Conservation (phyloP, 2,113 vertebrate genomes). For the Melanostigma gelatinosum region DNA sequence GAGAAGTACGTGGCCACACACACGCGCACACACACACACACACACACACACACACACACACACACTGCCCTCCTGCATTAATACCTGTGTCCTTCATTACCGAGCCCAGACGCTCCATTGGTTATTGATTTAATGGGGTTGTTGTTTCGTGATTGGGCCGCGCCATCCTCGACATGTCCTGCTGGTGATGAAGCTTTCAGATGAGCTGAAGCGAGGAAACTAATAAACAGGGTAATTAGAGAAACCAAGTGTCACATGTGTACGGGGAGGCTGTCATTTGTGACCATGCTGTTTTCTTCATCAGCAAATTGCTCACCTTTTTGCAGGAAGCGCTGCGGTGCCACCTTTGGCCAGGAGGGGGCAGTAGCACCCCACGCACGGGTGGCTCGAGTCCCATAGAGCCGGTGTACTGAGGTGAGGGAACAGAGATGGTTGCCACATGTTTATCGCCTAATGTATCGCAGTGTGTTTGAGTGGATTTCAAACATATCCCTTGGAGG, state of each 20-base stretch:
- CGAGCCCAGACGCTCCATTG: conserved; percentile 50
- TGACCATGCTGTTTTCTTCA: conserved; percentile 45
- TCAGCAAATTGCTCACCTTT: conserved; percentile 58
- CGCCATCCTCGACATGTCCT: conserved; percentile 56
- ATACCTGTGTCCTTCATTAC: conserved; percentile 55
- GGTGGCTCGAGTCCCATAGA: not conserved
- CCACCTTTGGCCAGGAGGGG: conserved; percentile 54
- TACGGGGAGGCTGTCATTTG: conserved; percentile 31
- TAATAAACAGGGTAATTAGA: conserved; percentile 76
- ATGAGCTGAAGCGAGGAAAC: conserved; percentile 67
- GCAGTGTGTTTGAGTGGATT: conserved; percentile 64
- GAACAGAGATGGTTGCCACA: conserved; percentile 46
- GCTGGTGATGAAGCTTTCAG: conserved; percentile 66
- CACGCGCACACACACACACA: no score
- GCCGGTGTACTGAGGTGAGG: conserved; percentile 8
- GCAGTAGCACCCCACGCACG: conserved; percentile 67
- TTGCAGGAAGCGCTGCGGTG: not conserved
- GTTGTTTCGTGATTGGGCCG: conserved; percentile 54
- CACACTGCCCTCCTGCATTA: conserved; percentile 3
- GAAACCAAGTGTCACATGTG: conserved; percentile 64
- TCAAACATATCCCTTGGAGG: conserved; percentile 67
- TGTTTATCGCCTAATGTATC: conserved; percentile 52
- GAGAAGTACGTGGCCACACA: no score
- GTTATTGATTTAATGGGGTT: conserved; percentile 69
- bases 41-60: conserved; percentile 11